Percentiles rank a stretch among this genome's conserved stretches.
These are phyloP conservation scores for Xanthorhoe spadicearia DNA, from an alignment of 2,888 invertebrate species.

Conservation along the genomic window DNA sequence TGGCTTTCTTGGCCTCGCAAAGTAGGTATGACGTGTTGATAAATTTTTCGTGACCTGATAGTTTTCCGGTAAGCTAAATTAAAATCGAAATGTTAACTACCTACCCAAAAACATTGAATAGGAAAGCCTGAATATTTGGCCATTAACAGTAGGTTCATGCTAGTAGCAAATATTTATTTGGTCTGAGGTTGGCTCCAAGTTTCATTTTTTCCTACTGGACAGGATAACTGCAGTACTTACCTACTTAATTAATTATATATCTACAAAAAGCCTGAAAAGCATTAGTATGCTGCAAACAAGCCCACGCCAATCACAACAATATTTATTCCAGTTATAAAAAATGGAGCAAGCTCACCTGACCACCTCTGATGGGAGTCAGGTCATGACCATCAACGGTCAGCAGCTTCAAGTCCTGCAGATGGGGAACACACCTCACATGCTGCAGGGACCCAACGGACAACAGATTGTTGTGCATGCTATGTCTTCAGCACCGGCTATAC, in stretches of 20 bases:
- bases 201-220: too few species aligned
- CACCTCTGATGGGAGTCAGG: slow-evolving; percentile 86
- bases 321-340: slow-evolving; percentile 48
- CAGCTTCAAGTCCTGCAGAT: slow-evolving; percentile 86
- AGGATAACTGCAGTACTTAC: too few species aligned
- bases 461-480: slow-evolving; percentile 89
- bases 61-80: not conserved
- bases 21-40: slow-evolving; percentile 66
- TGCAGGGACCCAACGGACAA: slow-evolving; percentile 88
- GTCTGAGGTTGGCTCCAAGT: too few species aligned
- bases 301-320: not conserved
- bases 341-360: slow-evolving; percentile 86
- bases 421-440: slow-evolving; percentile 83
- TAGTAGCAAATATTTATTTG: too few species aligned
- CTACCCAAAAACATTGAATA: not conserved
- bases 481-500: slow-evolving; percentile 86
- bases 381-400: slow-evolving; percentile 86
- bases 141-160: too few species aligned
- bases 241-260: too few species aligned
- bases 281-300: too few species aligned
- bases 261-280: too few species aligned
- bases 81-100: too few species aligned
- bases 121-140: too few species aligned
- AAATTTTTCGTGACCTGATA: slow-evolving; percentile 46
- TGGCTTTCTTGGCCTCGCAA: slow-evolving; percentile 65